Percentiles rank a stretch among this genome's conserved stretches.
These are phyloP conservation scores for Lasioglossum malachurum DNA, from an alignment of 2,888 invertebrate genomes.

Conservation along the genomic window DNA sequence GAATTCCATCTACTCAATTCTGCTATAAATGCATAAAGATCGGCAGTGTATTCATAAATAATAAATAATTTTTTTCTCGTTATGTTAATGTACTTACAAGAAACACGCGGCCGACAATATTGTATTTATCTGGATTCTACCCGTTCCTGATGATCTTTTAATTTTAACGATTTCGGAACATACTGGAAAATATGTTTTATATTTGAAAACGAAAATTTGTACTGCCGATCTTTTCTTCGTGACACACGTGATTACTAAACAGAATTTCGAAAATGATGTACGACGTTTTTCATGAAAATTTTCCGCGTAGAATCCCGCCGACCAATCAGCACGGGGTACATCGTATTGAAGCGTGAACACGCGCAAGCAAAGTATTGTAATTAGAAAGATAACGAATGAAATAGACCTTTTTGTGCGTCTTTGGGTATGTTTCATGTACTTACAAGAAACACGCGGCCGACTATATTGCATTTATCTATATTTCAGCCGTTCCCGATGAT, in stretches of 20 bases:
- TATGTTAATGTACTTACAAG: not conserved
- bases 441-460: not conserved
- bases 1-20: no score
- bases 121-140: not conserved
- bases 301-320: not conserved
- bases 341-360: not conserved
- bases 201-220: not conserved
- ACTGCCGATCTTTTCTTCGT: not conserved
- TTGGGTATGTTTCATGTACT: not conserved
- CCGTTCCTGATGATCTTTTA: not conserved
- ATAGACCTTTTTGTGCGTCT: conserved; percentile 3
- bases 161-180: not conserved
- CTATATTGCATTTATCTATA: not conserved
- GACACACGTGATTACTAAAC: not conserved
- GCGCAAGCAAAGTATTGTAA: no score
- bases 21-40: no score
- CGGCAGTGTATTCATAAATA: no score
- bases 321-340: conserved; percentile 43
- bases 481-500: not conserved
- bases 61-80: not conserved
- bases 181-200: not conserved
- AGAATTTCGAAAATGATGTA: not conserved
- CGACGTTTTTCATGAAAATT: not conserved
- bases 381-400: no score
- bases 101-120: not conserved